Evolutionary conservation across 2,113 vertebrate species (phyloP).

Genomic region (Chloropsis cyanopogon): DNA sequence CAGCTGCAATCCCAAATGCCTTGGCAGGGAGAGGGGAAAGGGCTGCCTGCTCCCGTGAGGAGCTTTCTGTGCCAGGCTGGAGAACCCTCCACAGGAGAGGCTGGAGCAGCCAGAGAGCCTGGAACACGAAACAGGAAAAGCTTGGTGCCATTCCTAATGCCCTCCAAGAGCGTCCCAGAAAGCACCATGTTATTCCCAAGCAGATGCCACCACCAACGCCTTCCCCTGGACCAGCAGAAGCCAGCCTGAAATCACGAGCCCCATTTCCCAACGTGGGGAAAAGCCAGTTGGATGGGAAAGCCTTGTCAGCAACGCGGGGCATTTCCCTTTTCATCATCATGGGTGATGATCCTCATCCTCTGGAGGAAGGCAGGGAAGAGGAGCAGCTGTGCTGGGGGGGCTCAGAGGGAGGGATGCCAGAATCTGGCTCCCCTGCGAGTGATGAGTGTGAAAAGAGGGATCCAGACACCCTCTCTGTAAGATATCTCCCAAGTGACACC

Average conservation of each 20-base stretch:
- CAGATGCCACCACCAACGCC: too few species aligned
- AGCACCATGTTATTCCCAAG: rapidly evolving
- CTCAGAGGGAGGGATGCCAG: neutral
- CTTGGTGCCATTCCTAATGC: rapidly evolving
- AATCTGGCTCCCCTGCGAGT: neutral
- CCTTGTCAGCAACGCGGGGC: rapidly evolving
- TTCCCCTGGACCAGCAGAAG: neutral
- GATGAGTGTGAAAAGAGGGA: neutral
- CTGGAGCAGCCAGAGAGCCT: neutral
- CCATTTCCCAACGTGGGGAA: neutral
- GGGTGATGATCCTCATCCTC: neutral
- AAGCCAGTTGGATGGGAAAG: neutral
- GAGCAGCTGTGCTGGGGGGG: neutral
- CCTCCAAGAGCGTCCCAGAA: neutral
- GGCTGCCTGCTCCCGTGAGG: neutral
- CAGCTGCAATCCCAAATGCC: neutral
- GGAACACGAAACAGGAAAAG: rapidly evolving
- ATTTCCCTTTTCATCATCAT: neutral
- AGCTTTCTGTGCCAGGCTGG: neutral
- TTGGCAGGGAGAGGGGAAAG: neutral
- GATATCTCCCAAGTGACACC: neutral
- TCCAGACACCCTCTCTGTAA: neutral
- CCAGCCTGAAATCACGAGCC: rapidly evolving
- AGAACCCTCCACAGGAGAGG: neutral
- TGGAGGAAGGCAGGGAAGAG: neutral